Percentiles rank a stretch among this genome's conserved stretches.
phyloP scores from a whole-genome alignment of 2,797 vertebrate species.

The Scarus forsteni region DNA sequence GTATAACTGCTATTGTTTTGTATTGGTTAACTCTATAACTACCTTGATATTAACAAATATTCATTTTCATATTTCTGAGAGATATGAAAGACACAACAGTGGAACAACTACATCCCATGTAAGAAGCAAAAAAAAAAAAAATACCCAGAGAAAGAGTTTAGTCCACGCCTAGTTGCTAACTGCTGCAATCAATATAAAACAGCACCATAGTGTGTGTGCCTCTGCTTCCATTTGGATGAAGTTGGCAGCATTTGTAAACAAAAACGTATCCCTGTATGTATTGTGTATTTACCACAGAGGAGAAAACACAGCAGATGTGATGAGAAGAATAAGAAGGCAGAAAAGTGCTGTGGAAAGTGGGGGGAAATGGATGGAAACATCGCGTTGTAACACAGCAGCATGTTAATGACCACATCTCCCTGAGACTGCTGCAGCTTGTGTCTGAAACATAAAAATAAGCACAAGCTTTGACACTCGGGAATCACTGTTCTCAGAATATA shows the following conservation, averaged over 20 bases:
- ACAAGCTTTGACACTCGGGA: constrained; percentile 70
- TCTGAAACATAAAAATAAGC: constrained; percentile 69
- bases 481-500: constrained; percentile 65
- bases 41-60: too few species aligned
- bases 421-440: constrained; percentile 50
- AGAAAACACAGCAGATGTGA: constrained; percentile 16
- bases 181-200: constrained; percentile 15
- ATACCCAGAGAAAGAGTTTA: too few species aligned
- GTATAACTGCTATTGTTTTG: too few species aligned
- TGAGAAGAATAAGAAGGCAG: constrained; percentile 17
- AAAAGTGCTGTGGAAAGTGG: constrained; percentile 14
- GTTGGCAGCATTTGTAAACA: not conserved
- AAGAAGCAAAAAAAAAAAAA: too few species aligned
- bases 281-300: constrained; percentile 4
- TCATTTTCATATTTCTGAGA: too few species aligned
- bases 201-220: constrained; percentile 34
- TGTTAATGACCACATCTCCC: constrained; percentile 67
- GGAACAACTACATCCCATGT: too few species aligned
- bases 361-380: constrained; percentile 31
- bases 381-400: constrained; percentile 49
- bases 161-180: too few species aligned
- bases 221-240: not conserved
- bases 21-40: too few species aligned
- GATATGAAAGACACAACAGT: too few species aligned
- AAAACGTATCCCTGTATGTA: not conserved